These are phyloP conservation scores for Coremacera marginata DNA, from an alignment of 2,888 invertebrate species.

Conservation along the genomic window DNA sequence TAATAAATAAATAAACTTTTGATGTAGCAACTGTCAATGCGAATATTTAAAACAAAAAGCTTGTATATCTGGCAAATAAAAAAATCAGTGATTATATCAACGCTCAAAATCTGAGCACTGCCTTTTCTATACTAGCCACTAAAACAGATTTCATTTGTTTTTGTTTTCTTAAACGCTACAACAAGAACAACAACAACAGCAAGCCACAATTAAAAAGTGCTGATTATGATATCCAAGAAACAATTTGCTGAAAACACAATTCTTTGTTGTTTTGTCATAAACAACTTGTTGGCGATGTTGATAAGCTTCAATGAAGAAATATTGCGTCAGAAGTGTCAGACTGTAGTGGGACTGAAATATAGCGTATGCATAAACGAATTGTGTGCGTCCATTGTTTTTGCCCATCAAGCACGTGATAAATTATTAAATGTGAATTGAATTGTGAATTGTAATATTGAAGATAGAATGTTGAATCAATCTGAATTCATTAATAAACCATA, in stretches of 20 bases:
- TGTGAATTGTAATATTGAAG: neutral
- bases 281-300: neutral
- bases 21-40: no score
- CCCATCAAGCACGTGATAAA: slow-evolving; percentile 6
- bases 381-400: neutral
- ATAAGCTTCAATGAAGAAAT: slow-evolving; percentile 4
- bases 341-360: neutral
- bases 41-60: no score
- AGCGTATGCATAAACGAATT: neutral
- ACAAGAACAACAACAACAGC: neutral
- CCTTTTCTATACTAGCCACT: no score
- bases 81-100: neutral
- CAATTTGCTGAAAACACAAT: slow-evolving; percentile 4
- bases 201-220: neutral
- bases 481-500: neutral
- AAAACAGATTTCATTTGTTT: no score
- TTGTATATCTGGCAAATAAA: no score
- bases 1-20: no score
- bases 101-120: neutral
- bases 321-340: neutral
- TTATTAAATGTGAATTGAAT: neutral
- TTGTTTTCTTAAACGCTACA: no score
- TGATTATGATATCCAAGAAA: slow-evolving; percentile 10
- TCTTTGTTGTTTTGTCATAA: neutral
- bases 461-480: neutral